These are phyloP conservation scores for Semicossyphus pulcher DNA, from an alignment of 2,113 vertebrate genomes.

Conservation along the genomic window DNA sequence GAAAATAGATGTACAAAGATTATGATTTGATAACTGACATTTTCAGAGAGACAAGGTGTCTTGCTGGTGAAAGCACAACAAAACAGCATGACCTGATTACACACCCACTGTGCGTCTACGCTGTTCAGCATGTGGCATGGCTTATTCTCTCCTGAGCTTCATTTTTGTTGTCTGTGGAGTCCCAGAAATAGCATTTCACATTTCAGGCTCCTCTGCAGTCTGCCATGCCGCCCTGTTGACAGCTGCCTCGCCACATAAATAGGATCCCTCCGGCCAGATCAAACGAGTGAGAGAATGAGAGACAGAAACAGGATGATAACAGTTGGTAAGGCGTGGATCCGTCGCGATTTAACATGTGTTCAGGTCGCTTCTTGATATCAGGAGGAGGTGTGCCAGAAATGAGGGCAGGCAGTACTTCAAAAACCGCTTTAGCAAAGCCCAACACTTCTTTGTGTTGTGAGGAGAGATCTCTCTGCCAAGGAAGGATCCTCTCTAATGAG, in stretches of 20 bases:
- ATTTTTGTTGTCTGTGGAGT: slow-evolving; percentile 54
- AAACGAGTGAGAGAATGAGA: not conserved
- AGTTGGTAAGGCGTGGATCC: slow-evolving; percentile 37
- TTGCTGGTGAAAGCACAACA: slow-evolving; percentile 27
- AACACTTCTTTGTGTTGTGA: slow-evolving; percentile 42
- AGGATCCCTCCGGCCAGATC: slow-evolving; percentile 35
- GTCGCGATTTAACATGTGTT: slow-evolving; percentile 47
- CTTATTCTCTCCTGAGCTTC: slow-evolving; percentile 44
- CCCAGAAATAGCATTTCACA: slow-evolving; percentile 65
- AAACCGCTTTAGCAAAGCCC: slow-evolving; percentile 9
- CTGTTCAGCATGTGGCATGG: slow-evolving; percentile 34
- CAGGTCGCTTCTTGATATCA: slow-evolving; percentile 11
- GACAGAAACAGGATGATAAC: slow-evolving; percentile 27
- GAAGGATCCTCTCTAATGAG: slow-evolving; percentile 49
- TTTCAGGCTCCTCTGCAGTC: slow-evolving; percentile 42
- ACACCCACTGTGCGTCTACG: not conserved
- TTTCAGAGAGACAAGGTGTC: slow-evolving; percentile 8
- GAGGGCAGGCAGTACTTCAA: slow-evolving; percentile 40
- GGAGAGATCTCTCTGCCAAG: slow-evolving; percentile 24
- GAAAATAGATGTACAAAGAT: not conserved
- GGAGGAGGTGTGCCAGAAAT: slow-evolving; percentile 39
- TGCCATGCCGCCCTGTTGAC: slow-evolving; percentile 59
- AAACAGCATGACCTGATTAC: slow-evolving; percentile 66
- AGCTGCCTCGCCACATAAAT: slow-evolving; percentile 57
- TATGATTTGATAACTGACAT: not conserved